Conservation (phyloP, 2,797 vertebrate genomes). For the Moxostoma hubbsi region DNA sequence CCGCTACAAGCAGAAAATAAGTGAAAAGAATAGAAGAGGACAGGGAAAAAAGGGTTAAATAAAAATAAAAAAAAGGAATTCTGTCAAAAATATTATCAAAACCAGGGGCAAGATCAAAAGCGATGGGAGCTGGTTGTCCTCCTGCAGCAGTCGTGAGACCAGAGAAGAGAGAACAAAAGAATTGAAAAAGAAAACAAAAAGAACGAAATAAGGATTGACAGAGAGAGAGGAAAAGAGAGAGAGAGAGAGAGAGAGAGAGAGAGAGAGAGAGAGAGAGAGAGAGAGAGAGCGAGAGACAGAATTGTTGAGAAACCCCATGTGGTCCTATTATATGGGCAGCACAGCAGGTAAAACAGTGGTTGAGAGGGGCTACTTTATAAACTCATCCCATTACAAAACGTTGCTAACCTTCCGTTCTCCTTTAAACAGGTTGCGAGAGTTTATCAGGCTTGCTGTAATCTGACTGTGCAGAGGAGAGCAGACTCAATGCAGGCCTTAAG, state of each 20-base stretch:
- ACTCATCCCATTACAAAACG: constrained; percentile 89
- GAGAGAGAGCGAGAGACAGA: constrained; percentile 60
- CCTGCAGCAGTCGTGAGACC: constrained; percentile 71
- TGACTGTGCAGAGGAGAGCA: too few species aligned
- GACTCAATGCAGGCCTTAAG: too few species aligned
- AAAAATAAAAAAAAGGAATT: constrained; percentile 65
- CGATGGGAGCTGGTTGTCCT: constrained; percentile 72
- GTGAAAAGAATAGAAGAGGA: constrained; percentile 40
- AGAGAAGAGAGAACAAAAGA: constrained; percentile 72
- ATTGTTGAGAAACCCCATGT: constrained; percentile 80
- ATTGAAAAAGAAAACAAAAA: constrained; percentile 82
- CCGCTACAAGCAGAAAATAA: constrained; percentile 38
- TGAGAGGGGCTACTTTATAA: constrained; percentile 85
- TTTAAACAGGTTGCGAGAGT: too few species aligned
- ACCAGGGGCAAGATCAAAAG: constrained; percentile 72
- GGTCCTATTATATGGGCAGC: constrained; percentile 91
- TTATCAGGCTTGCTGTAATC: too few species aligned
- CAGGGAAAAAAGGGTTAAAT: constrained; percentile 55
- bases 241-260: constrained; percentile 15
- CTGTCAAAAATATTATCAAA: constrained; percentile 77
- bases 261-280: too few species aligned
- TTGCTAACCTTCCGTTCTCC: constrained; percentile 83
- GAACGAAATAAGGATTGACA: constrained; percentile 61
- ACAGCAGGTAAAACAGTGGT: constrained; percentile 84
- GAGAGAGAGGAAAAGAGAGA: too few species aligned